Conservation (phyloP, 2,113 vertebrate genomes). For the Rhadina sibilatrix region DNA sequence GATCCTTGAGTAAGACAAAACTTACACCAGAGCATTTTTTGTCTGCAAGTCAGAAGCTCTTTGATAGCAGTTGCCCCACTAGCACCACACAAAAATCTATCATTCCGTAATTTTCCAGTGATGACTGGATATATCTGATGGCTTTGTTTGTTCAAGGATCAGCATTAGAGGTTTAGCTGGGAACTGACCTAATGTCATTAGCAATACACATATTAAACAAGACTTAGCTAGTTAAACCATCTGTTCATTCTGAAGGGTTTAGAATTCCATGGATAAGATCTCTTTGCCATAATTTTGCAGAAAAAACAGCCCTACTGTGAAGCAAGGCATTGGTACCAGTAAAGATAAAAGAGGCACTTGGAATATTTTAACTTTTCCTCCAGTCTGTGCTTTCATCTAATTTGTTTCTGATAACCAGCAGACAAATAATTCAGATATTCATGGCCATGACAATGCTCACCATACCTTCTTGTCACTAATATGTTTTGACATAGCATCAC, state of each 20-base stretch:
- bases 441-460: not conserved
- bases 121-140: not conserved
- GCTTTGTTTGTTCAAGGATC: conserved; percentile 51
- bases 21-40: not conserved
- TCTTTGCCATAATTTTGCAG: not conserved
- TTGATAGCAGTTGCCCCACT: not conserved
- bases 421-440: not conserved
- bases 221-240: conserved; percentile 12
- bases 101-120: not conserved
- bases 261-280: not conserved
- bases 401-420: not conserved
- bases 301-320: not conserved
- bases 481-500: not conserved
- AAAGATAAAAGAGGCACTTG: not conserved
- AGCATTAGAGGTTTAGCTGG: conserved; percentile 20
- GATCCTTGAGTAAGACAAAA: not conserved
- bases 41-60: not conserved
- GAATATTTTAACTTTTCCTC: conserved; percentile 1
- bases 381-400: not conserved
- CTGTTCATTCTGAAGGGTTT: conserved; percentile 13
- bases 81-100: not conserved
- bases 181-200: conserved; percentile 25
- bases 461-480: not conserved
- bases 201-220: conserved; percentile 14
- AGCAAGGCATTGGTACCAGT: not conserved